Conservation (phyloP, 1,140 invertebrate genomes). For the Drosophila melanica region DNA sequence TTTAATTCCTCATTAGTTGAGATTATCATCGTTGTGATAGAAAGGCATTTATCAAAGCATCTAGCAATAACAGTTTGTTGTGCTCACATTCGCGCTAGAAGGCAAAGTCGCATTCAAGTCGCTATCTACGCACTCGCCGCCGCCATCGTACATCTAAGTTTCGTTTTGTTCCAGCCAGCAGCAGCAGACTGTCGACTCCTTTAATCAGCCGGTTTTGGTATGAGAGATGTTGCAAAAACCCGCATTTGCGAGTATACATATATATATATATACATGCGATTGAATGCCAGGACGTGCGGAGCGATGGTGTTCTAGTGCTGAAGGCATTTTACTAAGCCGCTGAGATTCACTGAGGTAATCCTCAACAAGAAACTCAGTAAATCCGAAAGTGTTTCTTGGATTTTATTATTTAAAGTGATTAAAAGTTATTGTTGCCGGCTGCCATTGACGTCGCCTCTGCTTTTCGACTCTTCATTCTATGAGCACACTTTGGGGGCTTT, state of each 20-base stretch:
- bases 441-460: conserved; percentile 39
- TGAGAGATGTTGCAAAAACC: conserved; percentile 40
- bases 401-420: conserved; percentile 69
- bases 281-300: conserved; percentile 28
- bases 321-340: conserved; percentile 57
- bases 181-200: conserved; percentile 16
- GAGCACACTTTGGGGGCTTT: conserved; percentile 35
- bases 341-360: conserved; percentile 61
- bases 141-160: conserved; percentile 23
- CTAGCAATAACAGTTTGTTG: conserved; percentile 44
- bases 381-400: conserved; percentile 60
- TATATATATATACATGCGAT: conserved; percentile 25
- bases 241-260: conserved; percentile 40
- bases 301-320: conserved; percentile 51
- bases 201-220: conserved; percentile 15
- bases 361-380: conserved; percentile 56
- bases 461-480: conserved; percentile 45
- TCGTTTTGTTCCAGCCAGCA: conserved; percentile 13
- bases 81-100: conserved; percentile 22
- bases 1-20: conserved; percentile 66
- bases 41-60: conserved; percentile 52
- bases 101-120: conserved; percentile 18
- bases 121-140: conserved; percentile 23
- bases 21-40: conserved; percentile 61
- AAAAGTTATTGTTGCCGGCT: conserved; percentile 60